phyloP scores from a whole-genome alignment of 2,113 vertebrate species.

The Cyprinus carpio region DNA sequence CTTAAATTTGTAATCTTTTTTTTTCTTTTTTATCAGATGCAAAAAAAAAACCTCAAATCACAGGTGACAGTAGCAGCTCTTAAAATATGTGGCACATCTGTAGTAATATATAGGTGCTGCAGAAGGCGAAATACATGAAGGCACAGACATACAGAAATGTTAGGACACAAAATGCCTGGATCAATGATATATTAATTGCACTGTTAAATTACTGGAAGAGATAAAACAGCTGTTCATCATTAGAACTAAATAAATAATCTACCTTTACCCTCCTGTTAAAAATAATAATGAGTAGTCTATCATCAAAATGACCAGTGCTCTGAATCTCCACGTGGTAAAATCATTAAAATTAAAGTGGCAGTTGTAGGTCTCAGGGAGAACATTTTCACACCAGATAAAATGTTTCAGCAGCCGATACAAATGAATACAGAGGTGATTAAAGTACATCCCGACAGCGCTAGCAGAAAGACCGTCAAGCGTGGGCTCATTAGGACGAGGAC shows the following conservation, averaged over 20 bases:
- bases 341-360: slow-evolving; percentile 60
- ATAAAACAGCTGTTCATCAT: slow-evolving; percentile 13
- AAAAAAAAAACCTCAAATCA: slow-evolving; percentile 86
- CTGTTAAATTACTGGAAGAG: slow-evolving; percentile 50
- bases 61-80: slow-evolving; percentile 87
- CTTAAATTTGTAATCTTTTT: slow-evolving; percentile 80
- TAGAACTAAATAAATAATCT: slow-evolving; percentile 55
- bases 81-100: slow-evolving; percentile 79
- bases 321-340: slow-evolving; percentile 52
- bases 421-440: slow-evolving; percentile 84
- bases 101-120: slow-evolving; percentile 76
- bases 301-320: slow-evolving; percentile 56
- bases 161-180: slow-evolving; percentile 69
- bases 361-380: slow-evolving; percentile 60
- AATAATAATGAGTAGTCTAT: slow-evolving; percentile 25
- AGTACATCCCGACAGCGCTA: slow-evolving; percentile 79
- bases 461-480: slow-evolving; percentile 60
- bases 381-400: slow-evolving; percentile 70
- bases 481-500: slow-evolving; percentile 68
- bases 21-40: slow-evolving; percentile 74
- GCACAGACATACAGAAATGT: slow-evolving; percentile 85
- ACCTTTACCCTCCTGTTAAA: slow-evolving; percentile 32
- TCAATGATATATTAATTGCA: slow-evolving; percentile 55
- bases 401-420: slow-evolving; percentile 82
- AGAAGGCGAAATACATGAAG: slow-evolving; percentile 84